These are phyloP conservation scores for Apaloderma vittatum DNA, from an alignment of 2,113 vertebrate species.

Conservation along the genomic window DNA sequence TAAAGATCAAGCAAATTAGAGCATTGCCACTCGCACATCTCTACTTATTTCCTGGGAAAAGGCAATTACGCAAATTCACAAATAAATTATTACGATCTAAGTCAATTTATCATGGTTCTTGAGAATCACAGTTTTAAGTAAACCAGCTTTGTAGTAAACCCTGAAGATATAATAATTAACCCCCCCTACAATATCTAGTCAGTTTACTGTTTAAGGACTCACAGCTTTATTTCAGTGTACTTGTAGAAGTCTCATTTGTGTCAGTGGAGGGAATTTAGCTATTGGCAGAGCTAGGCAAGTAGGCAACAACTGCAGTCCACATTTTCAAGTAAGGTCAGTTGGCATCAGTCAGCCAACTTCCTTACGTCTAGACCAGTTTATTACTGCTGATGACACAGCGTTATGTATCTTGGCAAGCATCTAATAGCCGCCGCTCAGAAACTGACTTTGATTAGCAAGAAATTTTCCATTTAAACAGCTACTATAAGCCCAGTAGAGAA, in stretches of 20 bases:
- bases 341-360: slow-evolving; percentile 43
- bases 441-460: slow-evolving; percentile 29
- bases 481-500: neutral
- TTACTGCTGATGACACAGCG: slow-evolving; percentile 13
- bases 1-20: neutral
- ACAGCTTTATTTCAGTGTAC: neutral
- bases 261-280: neutral
- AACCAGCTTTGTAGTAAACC: neutral
- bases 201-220: neutral
- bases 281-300: neutral
- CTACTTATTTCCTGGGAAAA: neutral
- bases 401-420: slow-evolving; percentile 28
- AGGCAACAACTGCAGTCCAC: neutral
- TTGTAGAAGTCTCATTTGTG: neutral
- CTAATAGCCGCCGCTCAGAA: slow-evolving; percentile 25
- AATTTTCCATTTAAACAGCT: neutral
- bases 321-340: slow-evolving; percentile 11
- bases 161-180: neutral
- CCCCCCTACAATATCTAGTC: rapidly evolving
- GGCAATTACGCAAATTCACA: neutral
- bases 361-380: slow-evolving; percentile 48
- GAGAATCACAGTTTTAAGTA: neutral
- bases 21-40: neutral
- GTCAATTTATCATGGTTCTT: neutral
- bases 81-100: neutral